Evolutionary conservation across 1,140 invertebrate species (phyloP).

Genomic region (Drosophila ironensis): DNA sequence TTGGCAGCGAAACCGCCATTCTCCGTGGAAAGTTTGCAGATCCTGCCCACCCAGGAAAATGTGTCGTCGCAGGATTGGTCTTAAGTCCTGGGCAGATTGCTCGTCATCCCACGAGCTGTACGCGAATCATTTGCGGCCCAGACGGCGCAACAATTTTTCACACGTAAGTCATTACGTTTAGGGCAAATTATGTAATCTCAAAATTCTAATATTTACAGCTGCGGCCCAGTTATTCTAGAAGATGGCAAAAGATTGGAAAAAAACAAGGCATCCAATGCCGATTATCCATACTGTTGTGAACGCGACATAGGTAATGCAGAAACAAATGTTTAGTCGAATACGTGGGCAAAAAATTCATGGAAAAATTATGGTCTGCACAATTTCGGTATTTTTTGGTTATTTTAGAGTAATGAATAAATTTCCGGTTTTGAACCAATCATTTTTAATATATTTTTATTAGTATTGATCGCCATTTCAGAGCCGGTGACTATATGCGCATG

Average conservation of each 20-base stretch:
- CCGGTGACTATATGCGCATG: neutral
- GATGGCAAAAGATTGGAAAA: conserved; percentile 11
- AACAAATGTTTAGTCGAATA: no score
- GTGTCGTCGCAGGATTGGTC: conserved; percentile 16
- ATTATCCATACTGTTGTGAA: conserved; percentile 27
- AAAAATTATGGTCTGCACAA: no score
- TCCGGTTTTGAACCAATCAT: no score
- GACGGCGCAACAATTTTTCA: conserved; percentile 7
- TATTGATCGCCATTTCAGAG: no score
- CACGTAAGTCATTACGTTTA: conserved; percentile 1
- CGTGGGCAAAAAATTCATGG: no score
- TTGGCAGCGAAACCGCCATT: conserved; percentile 3
- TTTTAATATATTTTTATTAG: neutral
- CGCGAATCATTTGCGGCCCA: neutral
- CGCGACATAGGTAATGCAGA: conserved; percentile 12
- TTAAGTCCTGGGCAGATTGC: conserved; percentile 6
- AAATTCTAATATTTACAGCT: conserved; percentile 10
- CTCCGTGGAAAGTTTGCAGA: conserved; percentile 11
- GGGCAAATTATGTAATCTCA: neutral
- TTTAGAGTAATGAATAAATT: neutral
- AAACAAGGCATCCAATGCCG: conserved; percentile 2
- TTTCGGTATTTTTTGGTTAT: no score
- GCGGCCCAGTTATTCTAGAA: conserved; percentile 3
- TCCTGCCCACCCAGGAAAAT: conserved; percentile 27
- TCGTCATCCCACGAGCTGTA: conserved; percentile 18